Evolutionary conservation across 2,888 invertebrate genomes (phyloP), one percentile per base, ranked within the genome.

Genomic region (Prenolepis imparis): DNA sequence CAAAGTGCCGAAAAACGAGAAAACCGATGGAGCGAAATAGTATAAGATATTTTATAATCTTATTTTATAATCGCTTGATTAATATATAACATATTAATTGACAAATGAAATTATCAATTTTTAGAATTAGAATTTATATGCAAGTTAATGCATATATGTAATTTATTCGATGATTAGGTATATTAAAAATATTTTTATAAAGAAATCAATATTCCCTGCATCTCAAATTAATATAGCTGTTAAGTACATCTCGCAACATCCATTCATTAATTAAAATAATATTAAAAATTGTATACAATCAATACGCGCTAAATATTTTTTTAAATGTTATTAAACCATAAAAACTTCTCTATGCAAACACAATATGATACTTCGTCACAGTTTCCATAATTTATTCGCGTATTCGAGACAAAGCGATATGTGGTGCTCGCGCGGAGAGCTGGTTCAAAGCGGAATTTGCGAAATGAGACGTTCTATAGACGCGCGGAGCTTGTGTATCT

Each of bases 351-450:
- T 32, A n/a, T 21, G 6, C 21, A 32, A 12, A 9, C 39, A 44
- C 36, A 36, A 39, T 11, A 39, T 11, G 0, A 24, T 9, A 15
- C 15, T 15, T 78, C 32, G 70, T 21, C 18, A 15, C 15, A 11
- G 21, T 52, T 24, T 41, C 28, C 12, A 57, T 78, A 68, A 78
- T 57, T 68, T 57, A 68, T 78, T 57, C 59, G 66, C 55, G 64
- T 12, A 44, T 41, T 48, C 21, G 9, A 59, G 44, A 78, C 57
- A 32, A 68, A 78, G 41, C 68, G 57, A 41, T 24, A 67, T 12
- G 15, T 15, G 3, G 12, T 3, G 28, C 41, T 21, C 39, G 68
- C 68, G 41, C 41, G 52, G 18, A 28, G 18, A 39, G n/a, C 32
- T 0, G 41, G n/a, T 52, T 66, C 5, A n/a, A 66, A 55, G 24